Base-by-base conservation (phyloP, 2,888 invertebrate species). In the Kuschelorhynchus macadamiae region DNA sequence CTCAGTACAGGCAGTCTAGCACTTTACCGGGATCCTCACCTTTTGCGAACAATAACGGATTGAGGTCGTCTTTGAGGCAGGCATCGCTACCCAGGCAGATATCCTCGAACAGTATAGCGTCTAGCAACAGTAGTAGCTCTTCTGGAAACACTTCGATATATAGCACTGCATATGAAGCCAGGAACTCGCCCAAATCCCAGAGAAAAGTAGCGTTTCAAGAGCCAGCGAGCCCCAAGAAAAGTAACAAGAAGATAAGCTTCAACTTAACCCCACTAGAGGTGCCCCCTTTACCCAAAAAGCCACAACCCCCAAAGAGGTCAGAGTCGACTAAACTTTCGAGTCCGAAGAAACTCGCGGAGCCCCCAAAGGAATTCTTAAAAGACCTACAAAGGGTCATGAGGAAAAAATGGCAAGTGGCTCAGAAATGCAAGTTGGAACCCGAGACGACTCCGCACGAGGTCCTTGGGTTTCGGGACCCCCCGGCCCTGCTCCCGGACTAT, bases 331-430 rank as follows among this genome's bases (percentile, higher is more conserved):
- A 89, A 47, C 84, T 93, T 1, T 89, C 93, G 1, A 92, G 92
- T 7, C 93, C 92, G 2, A 93, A 92, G 80, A 92, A 92, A 75
- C 82, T 93, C 21, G 88, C 89, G 0, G 92, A 92, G 77, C 92
- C 93, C 1, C 92, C 93, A 0, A 89, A 90, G 20, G 93, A 93
- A 65, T 96, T 96, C 79, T 85, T 96, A 44, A 92, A 93, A 80
- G 96, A 96, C 81, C 85, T 96, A 49, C 96, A 96, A 79, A 87
- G 95, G 55, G 96, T 96, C 0, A 96, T 96, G 94, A 88, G 94
- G 73, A 95, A 95, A 79, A 96, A 96, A 79, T 94, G 94, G 94
- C 94, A 95, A 78, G 95, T 96, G 0, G 95, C 96, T 1, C 95
- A 96, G 79, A 96, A 96, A 80, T 95, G 96, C 79, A 94, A 95